Evolutionary conservation across 2,113 vertebrate genomes (phyloP), one percentile per base, ranked within the genome.

Genomic region (Perognathus longimembris): DNA sequence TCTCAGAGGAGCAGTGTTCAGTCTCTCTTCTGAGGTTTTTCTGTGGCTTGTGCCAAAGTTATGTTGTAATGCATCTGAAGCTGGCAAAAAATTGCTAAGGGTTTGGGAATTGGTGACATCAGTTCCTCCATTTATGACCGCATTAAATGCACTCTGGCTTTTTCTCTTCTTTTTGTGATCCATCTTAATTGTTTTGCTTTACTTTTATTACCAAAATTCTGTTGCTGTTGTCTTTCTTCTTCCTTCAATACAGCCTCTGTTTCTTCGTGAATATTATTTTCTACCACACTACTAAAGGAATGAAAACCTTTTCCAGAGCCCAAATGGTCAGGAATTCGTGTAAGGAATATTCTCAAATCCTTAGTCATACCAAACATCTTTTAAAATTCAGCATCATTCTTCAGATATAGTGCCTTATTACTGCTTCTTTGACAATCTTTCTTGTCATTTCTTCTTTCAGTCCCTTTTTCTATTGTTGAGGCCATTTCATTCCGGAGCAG

Each of bases 281-380:
- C 96, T 94, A 92, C 45, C 88, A 93, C 91, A 96, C 21, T 84
- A 91, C 57, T 96, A 84, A 93, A 94, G 91, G 93, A 96, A 93
- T 86, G 86, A 89, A 67, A 86, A 24, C 61, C 22, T 95, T 92
- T 91, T 92, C 95, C 95, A 82, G 80, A 75, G 75, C 40, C 21
- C 77, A 78, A 93, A 30, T n/a, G 42, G 71, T 90, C 88, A 74
- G 97, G 97, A 88, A 98, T 95, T 96, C 94, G 98, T 12, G 38
- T 98, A 57, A 98, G 97, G 76, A 88, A 96, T 24, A 98, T 97
- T 94, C 94, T 98, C 88, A 98, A 95, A 81, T 98, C 97, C 94
- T 98, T 98, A 85, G 32, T 95, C 26, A 98, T 95, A 80, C 98
- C 97, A 97, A 98, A 98, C 54, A 86, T 96, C 80, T 92, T 97